These are phyloP conservation scores for Artibeus lituratus DNA, from an alignment of 2,797 vertebrate species.

Conservation along the genomic window DNA sequence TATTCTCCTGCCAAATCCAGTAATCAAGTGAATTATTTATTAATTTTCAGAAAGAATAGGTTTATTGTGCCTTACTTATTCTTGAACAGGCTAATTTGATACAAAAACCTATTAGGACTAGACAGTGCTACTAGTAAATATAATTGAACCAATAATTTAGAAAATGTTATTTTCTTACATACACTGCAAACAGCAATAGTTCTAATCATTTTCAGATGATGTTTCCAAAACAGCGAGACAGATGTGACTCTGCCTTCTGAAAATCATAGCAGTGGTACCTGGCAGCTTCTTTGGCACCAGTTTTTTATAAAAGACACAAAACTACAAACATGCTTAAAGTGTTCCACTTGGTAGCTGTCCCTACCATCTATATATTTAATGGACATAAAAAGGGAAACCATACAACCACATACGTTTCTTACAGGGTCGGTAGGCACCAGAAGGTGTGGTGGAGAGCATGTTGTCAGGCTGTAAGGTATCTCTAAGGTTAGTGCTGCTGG, in stretches of 20 bases:
- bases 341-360: neutral
- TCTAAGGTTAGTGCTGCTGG: neutral
- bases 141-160: constrained; percentile 31
- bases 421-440: neutral
- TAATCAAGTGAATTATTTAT: constrained; percentile 50
- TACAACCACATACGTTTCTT: neutral
- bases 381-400: neutral
- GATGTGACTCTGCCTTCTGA: neutral
- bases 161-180: constrained; percentile 49
- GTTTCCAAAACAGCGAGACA: neutral
- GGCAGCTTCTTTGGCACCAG: neutral
- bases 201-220: neutral
- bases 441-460: neutral
- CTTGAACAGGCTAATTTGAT: constrained; percentile 12
- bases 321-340: neutral
- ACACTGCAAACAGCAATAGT: neutral
- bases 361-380: neutral
- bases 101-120: neutral
- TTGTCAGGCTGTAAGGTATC: neutral
- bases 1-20: constrained; percentile 53
- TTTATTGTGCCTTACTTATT: constrained; percentile 50
- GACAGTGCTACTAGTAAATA: neutral
- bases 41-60: constrained; percentile 45
- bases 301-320: neutral
- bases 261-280: neutral